Conservation (phyloP, 2,888 invertebrate species). For the Morinoia aosen region DNA sequence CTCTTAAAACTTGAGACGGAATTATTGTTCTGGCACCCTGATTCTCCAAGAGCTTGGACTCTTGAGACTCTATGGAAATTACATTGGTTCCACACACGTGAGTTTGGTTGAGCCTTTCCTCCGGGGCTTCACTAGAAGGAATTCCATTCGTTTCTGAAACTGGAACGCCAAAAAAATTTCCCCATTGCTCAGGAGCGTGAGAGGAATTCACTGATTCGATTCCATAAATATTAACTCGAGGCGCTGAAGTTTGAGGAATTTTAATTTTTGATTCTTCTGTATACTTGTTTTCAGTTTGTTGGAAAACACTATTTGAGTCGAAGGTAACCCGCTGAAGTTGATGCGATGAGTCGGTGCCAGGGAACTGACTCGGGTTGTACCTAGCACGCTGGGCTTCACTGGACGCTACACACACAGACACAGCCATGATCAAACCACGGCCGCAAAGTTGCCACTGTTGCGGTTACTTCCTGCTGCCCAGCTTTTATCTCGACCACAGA, state of each 20-base stretch:
- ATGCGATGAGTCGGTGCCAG: background rate
- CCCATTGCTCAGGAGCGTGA: background rate
- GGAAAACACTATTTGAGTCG: background rate
- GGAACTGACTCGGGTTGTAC: background rate
- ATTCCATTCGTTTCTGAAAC: background rate
- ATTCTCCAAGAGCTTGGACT: background rate
- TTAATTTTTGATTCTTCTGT: background rate
- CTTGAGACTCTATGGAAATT: background rate
- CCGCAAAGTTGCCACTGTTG: constrained; percentile 51
- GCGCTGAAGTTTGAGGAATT: background rate
- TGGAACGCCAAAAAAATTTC: background rate
- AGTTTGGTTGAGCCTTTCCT: background rate
- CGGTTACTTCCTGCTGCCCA: constrained; percentile 2
- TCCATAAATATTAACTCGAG: background rate
- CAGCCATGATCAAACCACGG: constrained; percentile 19
- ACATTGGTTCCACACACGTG: background rate
- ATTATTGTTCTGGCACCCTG: background rate
- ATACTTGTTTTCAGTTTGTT: background rate
- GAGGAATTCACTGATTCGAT: background rate
- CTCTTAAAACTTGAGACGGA: background rate
- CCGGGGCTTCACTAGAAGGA: background rate
- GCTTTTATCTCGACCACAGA: constrained; percentile 38
- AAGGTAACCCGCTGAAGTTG: background rate
- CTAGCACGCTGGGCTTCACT: constrained; percentile 1
- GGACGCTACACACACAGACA: constrained; percentile 41